Percentiles rank a stretch among this genome's conserved stretches.
Conservation (phyloP, 2,888 invertebrate genomes). For the Luperina nickerlii region DNA sequence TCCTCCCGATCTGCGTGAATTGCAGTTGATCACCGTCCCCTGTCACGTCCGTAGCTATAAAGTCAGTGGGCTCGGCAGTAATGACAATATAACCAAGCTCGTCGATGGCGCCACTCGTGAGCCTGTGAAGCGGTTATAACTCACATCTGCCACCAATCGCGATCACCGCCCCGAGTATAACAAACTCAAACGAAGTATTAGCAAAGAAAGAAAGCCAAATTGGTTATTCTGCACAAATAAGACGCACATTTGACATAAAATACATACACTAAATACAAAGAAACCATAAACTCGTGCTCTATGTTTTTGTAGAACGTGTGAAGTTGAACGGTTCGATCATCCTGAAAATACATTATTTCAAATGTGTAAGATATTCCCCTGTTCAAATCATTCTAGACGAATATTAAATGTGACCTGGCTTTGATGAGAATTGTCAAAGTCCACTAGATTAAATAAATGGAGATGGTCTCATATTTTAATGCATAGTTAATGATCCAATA, state of each 20-base stretch:
- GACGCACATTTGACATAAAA: background rate
- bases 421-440: conserved; percentile 1
- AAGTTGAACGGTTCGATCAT: conserved; percentile 30
- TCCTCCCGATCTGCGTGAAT: conserved; percentile 36
- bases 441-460: conserved; percentile 9
- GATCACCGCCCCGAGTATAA: background rate
- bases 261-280: too few relatives aligned
- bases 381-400: background rate
- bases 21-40: conserved; percentile 54
- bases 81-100: conserved; percentile 51
- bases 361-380: conserved; percentile 18
- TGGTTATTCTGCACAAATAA: background rate
- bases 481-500: conserved; percentile 26
- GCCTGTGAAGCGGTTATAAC: conserved; percentile 41
- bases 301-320: conserved; percentile 11
- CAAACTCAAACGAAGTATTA: conserved; percentile 20
- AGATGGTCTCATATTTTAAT: conserved; percentile 26
- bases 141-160: conserved; percentile 52
- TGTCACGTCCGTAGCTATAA: conserved; percentile 47
- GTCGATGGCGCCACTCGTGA: conserved; percentile 39
- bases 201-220: background rate
- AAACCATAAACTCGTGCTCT: background rate
- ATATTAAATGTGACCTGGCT: conserved; percentile 2
- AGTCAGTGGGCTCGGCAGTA: conserved; percentile 45
- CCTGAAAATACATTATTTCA: background rate